phyloP scores from a whole-genome alignment of 2,113 vertebrate genomes.

The Raja brachyura region DNA sequence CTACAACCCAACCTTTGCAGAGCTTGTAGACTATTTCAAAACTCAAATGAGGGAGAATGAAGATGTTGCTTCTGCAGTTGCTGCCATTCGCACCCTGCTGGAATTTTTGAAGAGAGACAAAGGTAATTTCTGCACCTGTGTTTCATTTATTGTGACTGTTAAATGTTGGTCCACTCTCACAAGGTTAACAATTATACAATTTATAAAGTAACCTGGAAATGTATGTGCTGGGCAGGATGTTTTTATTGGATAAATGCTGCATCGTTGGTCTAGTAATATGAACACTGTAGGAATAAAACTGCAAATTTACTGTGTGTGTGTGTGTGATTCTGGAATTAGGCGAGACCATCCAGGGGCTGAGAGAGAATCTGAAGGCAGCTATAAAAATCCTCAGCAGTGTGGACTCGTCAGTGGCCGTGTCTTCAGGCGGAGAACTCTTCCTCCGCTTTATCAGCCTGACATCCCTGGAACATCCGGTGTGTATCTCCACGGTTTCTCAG shows the following conservation, averaged over 20 bases:
- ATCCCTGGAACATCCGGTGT: conserved; percentile 79
- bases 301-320: too few species aligned
- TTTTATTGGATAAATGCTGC: too few species aligned
- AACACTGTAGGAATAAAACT: too few species aligned
- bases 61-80: conserved; percentile 84
- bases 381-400: conserved; percentile 71
- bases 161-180: background rate
- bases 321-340: conserved; percentile 51
- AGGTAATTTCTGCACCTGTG: conserved; percentile 53
- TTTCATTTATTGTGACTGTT: background rate
- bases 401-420: conserved; percentile 91
- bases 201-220: background rate
- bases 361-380: conserved; percentile 77
- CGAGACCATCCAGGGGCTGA: conserved; percentile 83
- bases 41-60: conserved; percentile 74
- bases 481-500: conserved; percentile 34
- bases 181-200: background rate
- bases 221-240: background rate
- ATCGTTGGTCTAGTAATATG: too few species aligned
- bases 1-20: conserved; percentile 49
- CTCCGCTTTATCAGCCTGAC: conserved; percentile 94
- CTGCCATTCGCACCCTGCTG: conserved; percentile 80
- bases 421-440: conserved; percentile 90
- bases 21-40: conserved; percentile 80
- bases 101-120: conserved; percentile 82